Percentiles rank a stretch among this genome's conserved stretches.
Conservation (phyloP, 2,888 invertebrate species). For the Clepsis dumicolana region DNA sequence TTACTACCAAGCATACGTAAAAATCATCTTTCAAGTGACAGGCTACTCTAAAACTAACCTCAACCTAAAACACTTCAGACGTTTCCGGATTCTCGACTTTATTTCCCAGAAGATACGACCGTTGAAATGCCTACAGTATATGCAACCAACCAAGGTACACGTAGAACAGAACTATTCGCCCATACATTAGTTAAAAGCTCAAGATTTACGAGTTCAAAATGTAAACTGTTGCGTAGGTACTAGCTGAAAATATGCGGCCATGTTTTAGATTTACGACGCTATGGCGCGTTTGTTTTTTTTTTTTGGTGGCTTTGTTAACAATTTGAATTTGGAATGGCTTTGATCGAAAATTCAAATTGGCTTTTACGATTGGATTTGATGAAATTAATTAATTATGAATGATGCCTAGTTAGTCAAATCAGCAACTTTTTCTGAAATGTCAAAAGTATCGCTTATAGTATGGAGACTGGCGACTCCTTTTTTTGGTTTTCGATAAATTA, state of each 20-base stretch:
- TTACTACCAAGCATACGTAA: too few species aligned
- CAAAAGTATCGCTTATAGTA: too few species aligned
- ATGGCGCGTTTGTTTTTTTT: constrained; percentile 32
- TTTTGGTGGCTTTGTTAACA: constrained; percentile 28
- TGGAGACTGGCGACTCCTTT: too few species aligned
- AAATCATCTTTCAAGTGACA: neutral
- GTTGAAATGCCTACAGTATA: constrained; percentile 3
- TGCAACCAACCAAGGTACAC: constrained; percentile 5
- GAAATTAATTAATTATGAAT: too few species aligned
- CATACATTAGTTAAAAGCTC: constrained; percentile 36
- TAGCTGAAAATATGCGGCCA: constrained; percentile 29
- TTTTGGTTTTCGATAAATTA: too few species aligned
- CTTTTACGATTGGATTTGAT: constrained; percentile 1
- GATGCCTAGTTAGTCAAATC: too few species aligned
- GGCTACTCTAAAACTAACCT: neutral
- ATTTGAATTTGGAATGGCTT: constrained; percentile 38
- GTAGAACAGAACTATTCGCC: constrained; percentile 19
- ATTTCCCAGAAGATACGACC: neutral
- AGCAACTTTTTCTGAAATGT: too few species aligned
- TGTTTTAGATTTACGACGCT: constrained; percentile 38
- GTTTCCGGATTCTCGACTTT: neutral
- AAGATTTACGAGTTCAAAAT: constrained; percentile 35
- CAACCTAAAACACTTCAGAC: neutral
- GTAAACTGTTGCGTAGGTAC: constrained; percentile 27
- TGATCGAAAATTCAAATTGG: constrained; percentile 26